Conservation (phyloP, 2,113 vertebrate species). For the Hassar affinis region DNA sequence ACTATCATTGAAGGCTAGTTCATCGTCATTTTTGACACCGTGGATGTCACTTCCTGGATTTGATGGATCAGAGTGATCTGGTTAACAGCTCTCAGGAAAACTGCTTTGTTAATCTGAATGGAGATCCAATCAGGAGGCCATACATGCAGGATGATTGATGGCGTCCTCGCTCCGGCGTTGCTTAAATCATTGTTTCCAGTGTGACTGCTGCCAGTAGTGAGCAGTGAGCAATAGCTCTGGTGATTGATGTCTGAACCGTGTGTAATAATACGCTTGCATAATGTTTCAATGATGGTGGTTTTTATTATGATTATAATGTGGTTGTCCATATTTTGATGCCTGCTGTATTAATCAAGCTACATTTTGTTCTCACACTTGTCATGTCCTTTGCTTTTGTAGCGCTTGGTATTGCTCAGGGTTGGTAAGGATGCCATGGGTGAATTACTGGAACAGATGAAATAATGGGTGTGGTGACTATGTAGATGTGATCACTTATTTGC, state of each 20-base stretch:
- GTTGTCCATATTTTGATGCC: conserved; percentile 40
- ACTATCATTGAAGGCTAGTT: neutral
- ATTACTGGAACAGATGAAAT: neutral
- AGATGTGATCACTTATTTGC: neutral
- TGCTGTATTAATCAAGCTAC: conserved; percentile 26
- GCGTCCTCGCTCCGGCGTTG: conserved; percentile 27
- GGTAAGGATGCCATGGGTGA: neutral
- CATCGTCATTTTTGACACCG: conserved; percentile 18
- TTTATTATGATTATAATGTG: conserved; percentile 45
- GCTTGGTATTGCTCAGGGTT: neutral
- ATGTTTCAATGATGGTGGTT: conserved; percentile 28
- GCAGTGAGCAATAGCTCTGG: conserved; percentile 16
- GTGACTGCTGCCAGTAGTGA: conserved; percentile 20
- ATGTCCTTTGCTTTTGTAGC: conserved; percentile 4
- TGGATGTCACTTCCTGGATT: conserved; percentile 5
- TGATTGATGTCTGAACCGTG: conserved; percentile 37
- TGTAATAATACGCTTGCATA: conserved; percentile 36
- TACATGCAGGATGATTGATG: conserved; percentile 36
- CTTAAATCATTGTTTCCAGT: conserved; percentile 35
- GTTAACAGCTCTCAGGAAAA: conserved; percentile 23
- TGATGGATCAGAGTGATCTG: conserved; percentile 23
- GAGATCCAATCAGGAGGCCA: conserved; percentile 29
- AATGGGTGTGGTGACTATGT: neutral
- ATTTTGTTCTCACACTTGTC: conserved; percentile 37
- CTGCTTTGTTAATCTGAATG: conserved; percentile 27